Conservation (phyloP, 2,797 vertebrate species). For the Betta splendens region DNA sequence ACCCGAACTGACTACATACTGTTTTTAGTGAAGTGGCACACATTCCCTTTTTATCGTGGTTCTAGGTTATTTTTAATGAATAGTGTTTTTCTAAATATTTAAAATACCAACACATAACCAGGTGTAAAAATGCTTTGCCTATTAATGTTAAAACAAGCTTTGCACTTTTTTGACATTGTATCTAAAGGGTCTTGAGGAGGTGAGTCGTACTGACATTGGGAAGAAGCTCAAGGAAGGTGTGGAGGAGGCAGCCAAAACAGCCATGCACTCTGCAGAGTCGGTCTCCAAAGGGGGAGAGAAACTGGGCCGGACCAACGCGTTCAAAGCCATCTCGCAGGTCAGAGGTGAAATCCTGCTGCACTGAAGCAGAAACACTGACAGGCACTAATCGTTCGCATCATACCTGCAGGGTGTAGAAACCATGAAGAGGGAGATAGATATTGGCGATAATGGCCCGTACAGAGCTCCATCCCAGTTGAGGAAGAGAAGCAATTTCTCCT, state of each 20-base stretch:
- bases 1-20: no score
- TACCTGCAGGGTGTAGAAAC: slow-evolving; percentile 85
- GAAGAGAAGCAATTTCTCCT: slow-evolving; percentile 89
- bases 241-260: slow-evolving; percentile 87
- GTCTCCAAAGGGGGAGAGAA: slow-evolving; percentile 90
- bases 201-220: slow-evolving; percentile 87
- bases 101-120: not conserved
- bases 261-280: slow-evolving; percentile 88
- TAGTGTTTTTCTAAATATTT: not conserved
- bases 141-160: not conserved
- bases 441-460: slow-evolving; percentile 86
- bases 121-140: not conserved
- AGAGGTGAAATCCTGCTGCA: not conserved
- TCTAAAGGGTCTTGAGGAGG: slow-evolving; percentile 88
- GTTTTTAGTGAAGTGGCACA: no score
- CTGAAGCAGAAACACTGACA: not conserved
- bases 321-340: slow-evolving; percentile 92
- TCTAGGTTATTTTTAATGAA: not conserved
- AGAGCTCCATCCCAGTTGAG: slow-evolving; percentile 86
- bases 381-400: not conserved
- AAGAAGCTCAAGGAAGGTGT: slow-evolving; percentile 91
- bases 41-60: not conserved
- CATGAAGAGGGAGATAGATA: slow-evolving; percentile 90
- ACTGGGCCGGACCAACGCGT: slow-evolving; percentile 86
- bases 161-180: not conserved